A percentile compares a stretch with the other conserved stretches of the same genome.
These are phyloP conservation scores for Myotis planiceps DNA, from an alignment of 2,797 vertebrate species.

Conservation along the genomic window DNA sequence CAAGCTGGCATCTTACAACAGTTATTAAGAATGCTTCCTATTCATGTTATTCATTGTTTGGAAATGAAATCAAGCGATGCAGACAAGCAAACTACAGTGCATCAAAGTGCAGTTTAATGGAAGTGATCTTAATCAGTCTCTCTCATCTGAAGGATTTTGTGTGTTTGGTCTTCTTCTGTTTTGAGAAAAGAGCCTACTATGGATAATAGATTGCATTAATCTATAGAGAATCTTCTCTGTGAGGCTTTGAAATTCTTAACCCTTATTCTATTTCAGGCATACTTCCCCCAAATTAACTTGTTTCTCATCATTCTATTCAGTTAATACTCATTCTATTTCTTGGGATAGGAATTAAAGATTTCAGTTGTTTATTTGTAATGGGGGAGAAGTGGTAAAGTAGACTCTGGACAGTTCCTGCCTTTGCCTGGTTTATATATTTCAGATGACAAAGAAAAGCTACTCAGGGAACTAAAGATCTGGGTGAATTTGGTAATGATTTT, in stretches of 20 bases:
- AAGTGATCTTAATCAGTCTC: not conserved
- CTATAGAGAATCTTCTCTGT: not conserved
- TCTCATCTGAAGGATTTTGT: not conserved
- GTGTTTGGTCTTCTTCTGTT: not conserved
- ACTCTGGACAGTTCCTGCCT: not conserved
- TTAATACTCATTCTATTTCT: not conserved
- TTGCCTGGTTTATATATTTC: slow-evolving; percentile 20
- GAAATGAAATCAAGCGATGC: not conserved
- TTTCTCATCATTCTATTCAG: not conserved
- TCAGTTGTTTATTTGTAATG: not conserved
- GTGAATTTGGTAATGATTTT: slow-evolving; percentile 19
- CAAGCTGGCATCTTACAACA: not conserved
- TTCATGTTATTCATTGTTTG: not conserved
- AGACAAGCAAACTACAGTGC: not conserved
- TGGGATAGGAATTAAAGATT: not conserved
- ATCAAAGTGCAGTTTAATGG: not conserved
- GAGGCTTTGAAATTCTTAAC: not conserved
- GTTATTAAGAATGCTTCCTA: not conserved
- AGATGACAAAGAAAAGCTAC: not conserved
- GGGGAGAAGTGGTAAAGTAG: not conserved
- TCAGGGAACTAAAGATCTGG: not conserved
- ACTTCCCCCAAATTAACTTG: not conserved
- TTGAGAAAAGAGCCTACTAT: not conserved
- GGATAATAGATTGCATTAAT: not conserved
- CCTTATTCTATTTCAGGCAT: not conserved